Percentiles rank a stretch among this genome's conserved stretches.
Evolutionary conservation across 2,113 vertebrate species (phyloP).

Genomic region (Cyanoramphus novaezelandiae): DNA sequence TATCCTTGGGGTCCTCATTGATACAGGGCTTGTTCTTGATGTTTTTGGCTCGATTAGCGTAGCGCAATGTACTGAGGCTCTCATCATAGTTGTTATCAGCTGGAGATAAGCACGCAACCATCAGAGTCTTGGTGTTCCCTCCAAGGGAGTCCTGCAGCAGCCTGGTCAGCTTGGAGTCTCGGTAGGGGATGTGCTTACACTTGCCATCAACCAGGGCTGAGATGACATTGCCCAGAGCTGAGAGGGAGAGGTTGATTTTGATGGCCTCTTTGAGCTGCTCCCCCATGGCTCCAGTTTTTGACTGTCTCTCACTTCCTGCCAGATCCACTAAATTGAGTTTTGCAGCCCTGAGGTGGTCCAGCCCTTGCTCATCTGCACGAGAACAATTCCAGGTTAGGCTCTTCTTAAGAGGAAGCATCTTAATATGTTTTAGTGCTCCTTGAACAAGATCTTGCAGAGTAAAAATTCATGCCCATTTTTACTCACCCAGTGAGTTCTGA

Average conservation of each 20-base stretch:
- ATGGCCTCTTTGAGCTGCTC: slow-evolving; percentile 87
- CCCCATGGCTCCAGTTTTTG: slow-evolving; percentile 86
- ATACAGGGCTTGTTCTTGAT: slow-evolving; percentile 88
- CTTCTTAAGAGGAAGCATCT: background rate
- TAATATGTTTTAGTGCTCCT: background rate
- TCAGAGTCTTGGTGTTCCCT: slow-evolving; percentile 88
- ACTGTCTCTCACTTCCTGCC: slow-evolving; percentile 90
- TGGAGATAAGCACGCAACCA: slow-evolving; percentile 88
- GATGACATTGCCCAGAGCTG: slow-evolving; percentile 88
- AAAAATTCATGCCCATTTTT: background rate
- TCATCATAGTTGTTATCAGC: slow-evolving; percentile 89
- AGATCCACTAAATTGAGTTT: slow-evolving; percentile 91
- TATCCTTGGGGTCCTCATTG: slow-evolving; percentile 91
- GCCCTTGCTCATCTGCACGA: slow-evolving; percentile 77
- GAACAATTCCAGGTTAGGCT: background rate
- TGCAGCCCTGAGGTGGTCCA: slow-evolving; percentile 83
- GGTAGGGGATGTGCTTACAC: slow-evolving; percentile 85
- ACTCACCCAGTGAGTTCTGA: background rate
- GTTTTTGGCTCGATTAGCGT: slow-evolving; percentile 84
- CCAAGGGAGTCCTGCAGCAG: slow-evolving; percentile 91
- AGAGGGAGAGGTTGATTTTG: slow-evolving; percentile 92
- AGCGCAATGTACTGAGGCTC: slow-evolving; percentile 86
- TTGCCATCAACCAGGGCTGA: slow-evolving; percentile 86
- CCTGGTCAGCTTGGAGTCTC: slow-evolving; percentile 90
- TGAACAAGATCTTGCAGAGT: background rate